Evolutionary conservation across 1,140 invertebrate genomes (phyloP).

Genomic region (Bursaphelenchus mucronatus): DNA sequence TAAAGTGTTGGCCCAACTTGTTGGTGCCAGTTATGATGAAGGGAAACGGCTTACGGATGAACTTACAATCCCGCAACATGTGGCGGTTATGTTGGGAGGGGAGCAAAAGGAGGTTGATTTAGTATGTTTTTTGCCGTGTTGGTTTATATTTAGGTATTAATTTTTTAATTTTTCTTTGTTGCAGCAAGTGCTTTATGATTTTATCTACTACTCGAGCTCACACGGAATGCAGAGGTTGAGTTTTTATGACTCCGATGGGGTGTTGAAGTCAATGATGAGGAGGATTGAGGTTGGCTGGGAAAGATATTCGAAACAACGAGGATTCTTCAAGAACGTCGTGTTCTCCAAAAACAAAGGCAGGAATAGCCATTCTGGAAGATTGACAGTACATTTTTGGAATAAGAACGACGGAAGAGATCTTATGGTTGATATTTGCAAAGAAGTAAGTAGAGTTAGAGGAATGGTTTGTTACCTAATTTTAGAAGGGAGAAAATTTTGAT

Average conservation of each 20-base stretch:
- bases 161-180: slow-evolving; percentile 19
- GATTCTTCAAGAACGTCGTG: too few species aligned
- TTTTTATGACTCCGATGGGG: slow-evolving; percentile 26
- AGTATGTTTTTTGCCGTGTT: slow-evolving; percentile 13
- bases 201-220: slow-evolving; percentile 19
- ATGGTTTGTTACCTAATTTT: neutral
- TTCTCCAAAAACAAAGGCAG: too few species aligned
- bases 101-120: slow-evolving; percentile 1
- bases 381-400: slow-evolving; percentile 16
- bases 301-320: too few species aligned
- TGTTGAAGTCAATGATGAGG: too few species aligned
- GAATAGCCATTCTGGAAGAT: too few species aligned
- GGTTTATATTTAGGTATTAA: neutral
- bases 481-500: neutral
- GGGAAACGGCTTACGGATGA: neutral
- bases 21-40: too few species aligned
- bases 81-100: slow-evolving; percentile 20
- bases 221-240: slow-evolving; percentile 26
- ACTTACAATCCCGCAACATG: slow-evolving; percentile 17
- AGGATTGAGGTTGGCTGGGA: too few species aligned
- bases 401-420: slow-evolving; percentile 18
- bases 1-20: too few species aligned
- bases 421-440: slow-evolving; percentile 24
- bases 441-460: slow-evolving; percentile 8
- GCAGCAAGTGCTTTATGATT: slow-evolving; percentile 21